phyloP scores from a whole-genome alignment of 2,888 invertebrate genomes.

The Stenodema calcarata region DNA sequence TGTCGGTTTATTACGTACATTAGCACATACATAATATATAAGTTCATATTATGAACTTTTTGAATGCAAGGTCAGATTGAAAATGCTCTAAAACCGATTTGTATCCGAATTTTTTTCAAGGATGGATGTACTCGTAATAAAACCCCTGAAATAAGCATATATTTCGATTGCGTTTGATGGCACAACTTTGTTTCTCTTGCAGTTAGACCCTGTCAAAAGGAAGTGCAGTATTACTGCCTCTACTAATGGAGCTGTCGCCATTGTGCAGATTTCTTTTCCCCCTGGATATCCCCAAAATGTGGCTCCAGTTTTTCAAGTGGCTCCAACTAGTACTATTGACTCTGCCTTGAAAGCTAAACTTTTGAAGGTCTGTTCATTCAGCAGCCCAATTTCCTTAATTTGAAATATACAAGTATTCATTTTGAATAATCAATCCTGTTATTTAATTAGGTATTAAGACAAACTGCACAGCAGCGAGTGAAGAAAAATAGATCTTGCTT shows the following conservation, averaged over 20 bases:
- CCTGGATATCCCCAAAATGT: slow-evolving; percentile 75
- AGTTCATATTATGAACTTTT: too few relatives aligned
- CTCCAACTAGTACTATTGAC: slow-evolving; percentile 72
- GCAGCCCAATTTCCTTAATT: not conserved
- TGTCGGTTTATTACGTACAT: too few relatives aligned
- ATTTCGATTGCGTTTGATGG: too few relatives aligned
- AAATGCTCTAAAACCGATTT: too few relatives aligned
- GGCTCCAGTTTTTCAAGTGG: slow-evolving; percentile 72
- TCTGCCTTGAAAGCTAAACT: slow-evolving; percentile 75
- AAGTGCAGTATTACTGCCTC: slow-evolving; percentile 68
- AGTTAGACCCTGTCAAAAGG: slow-evolving; percentile 67
- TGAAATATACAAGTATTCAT: not conserved
- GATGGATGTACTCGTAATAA: too few relatives aligned
- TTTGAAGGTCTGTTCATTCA: slow-evolving; percentile 67
- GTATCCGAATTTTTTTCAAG: too few relatives aligned
- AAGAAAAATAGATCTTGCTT: slow-evolving; percentile 85
- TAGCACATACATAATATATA: too few relatives aligned
- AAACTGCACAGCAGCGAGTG: slow-evolving; percentile 81
- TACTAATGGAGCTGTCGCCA: slow-evolving; percentile 65
- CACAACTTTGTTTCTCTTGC: not conserved
- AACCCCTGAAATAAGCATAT: too few relatives aligned
- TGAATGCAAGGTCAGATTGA: too few relatives aligned
- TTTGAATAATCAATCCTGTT: not conserved
- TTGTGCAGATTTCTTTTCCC: slow-evolving; percentile 74
- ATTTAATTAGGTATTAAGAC: slow-evolving; percentile 68